A percentile compares a stretch with the other conserved stretches of the same genome.
Evolutionary conservation across 92 coral and sea anemone species (phyloP).

Genomic region (Phenganax marumi): DNA sequence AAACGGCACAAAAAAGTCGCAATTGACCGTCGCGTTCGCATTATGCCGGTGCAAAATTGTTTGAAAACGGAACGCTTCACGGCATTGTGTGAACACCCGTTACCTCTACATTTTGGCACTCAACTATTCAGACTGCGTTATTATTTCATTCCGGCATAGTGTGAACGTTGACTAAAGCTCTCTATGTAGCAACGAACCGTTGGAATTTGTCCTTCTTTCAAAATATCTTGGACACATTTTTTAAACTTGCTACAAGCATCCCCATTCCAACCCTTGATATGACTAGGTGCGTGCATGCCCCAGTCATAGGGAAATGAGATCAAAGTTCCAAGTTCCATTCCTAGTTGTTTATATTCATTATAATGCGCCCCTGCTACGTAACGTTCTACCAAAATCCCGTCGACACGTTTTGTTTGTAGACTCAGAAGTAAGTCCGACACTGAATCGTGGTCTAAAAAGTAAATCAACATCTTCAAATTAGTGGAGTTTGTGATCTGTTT

Average conservation of each 20-base stretch:
- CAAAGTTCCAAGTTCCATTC: slow-evolving; percentile 69
- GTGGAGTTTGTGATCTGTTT: background rate
- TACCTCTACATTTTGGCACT: too few relatives aligned
- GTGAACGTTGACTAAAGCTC: too few relatives aligned
- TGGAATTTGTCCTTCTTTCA: slow-evolving; percentile 23
- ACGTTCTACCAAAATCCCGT: slow-evolving; percentile 71
- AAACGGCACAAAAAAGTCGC: too few relatives aligned
- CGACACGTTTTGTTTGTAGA: slow-evolving; percentile 41
- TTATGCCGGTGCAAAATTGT: too few relatives aligned
- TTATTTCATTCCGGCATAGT: background rate
- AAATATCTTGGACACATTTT: slow-evolving; percentile 55
- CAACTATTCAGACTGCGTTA: too few relatives aligned
- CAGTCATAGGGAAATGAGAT: slow-evolving; percentile 59
- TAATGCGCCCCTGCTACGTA: slow-evolving; percentile 68
- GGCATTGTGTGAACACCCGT: too few relatives aligned
- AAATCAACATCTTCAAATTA: background rate
- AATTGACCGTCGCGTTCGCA: too few relatives aligned
- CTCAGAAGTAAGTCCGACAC: slow-evolving; percentile 56
- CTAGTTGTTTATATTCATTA: slow-evolving; percentile 11
- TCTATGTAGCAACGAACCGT: slow-evolving; percentile 34
- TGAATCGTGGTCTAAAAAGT: slow-evolving; percentile 35
- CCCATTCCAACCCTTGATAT: background rate
- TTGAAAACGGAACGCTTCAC: too few relatives aligned
- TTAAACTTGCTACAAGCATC: slow-evolving; percentile 48
- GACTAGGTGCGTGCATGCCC: slow-evolving; percentile 45